Base-by-base conservation (phyloP, 2,113 vertebrate species). In the Nymphicus hollandicus region DNA sequence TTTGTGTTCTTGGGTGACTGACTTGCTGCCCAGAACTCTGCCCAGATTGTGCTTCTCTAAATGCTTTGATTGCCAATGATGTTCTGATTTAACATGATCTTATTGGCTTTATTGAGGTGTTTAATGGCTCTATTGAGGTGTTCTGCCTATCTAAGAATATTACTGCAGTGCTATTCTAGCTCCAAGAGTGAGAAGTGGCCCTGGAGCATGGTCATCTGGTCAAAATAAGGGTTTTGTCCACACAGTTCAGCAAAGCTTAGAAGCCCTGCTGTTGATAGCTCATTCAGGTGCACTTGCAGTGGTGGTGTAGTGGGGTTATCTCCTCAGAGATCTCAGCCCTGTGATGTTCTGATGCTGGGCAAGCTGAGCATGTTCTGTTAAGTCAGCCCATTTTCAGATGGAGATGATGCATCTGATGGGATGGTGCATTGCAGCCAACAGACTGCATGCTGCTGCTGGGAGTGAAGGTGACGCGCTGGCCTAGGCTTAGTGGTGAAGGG, bases 141-240 rank as follows among this genome's bases (percentile, higher is more conserved):
- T 31, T 61, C 11, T 31, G 18, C 39, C 79, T 22, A 4, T 37
- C 35, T 11, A 11, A 17, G 64, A n/a, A 11, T 12, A n/a, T 27
- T 6, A 13, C 88, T 41, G n/a, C 0, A 0, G 1, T 10, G 44
- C 7, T 25, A 6, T 70, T 69, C 1, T 5, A 35, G 33, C 71
- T 52, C 35, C 76, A 33, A 6, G 15, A 33, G 65, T 53, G 72
- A 24, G 39, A 53, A 46, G 61, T 23, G 64, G 80, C 76, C 68
- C 68, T 61, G 49, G n/a, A 88, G 91, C 31, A 0, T 29, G 82
- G 29, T 9, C 46, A 24, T 22, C 39, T 76, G 86, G 77, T 41
- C 68, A 84, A 63, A 49, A 31, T 64, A 17, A 73, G 55, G 1
- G 6, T 63, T 79, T 63, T 9, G 1, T 46, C 60, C 60, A 63